These are phyloP conservation scores for Mirza zaza DNA, from an alignment of 2,113 vertebrate genomes.

Conservation along the genomic window DNA sequence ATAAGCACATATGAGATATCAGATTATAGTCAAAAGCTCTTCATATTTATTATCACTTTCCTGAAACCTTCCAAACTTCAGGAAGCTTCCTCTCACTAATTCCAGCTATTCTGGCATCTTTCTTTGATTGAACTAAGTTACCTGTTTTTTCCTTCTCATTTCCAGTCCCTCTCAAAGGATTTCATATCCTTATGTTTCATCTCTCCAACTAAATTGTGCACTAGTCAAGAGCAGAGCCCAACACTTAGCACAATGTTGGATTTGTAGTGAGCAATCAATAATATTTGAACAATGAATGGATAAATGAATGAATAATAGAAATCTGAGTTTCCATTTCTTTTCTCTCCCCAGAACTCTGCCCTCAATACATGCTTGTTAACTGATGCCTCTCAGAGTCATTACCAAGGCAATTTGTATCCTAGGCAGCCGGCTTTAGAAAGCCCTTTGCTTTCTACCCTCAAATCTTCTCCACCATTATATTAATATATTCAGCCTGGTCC, in stretches of 20 bases:
- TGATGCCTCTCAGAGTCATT: conserved; percentile 44
- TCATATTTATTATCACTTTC: neutral
- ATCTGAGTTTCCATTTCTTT: conserved; percentile 50
- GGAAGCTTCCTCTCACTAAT: neutral
- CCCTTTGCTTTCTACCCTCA: conserved; percentile 49
- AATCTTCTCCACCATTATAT: neutral
- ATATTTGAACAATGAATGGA: conserved; percentile 42
- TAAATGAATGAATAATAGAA: conserved; percentile 53
- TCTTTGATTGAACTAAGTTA: neutral
- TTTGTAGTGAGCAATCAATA: conserved; percentile 12
- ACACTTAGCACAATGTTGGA: neutral
- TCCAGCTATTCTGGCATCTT: neutral
- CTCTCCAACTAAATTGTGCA: conserved; percentile 35
- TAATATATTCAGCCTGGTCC: neutral
- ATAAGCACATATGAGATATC: neutral
- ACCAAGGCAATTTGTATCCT: conserved; percentile 55
- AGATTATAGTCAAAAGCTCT: neutral
- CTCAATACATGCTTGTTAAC: conserved; percentile 56
- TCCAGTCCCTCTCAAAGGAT: conserved; percentile 23
- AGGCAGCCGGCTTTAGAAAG: conserved; percentile 44
- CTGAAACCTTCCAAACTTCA: neutral
- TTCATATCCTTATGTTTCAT: conserved; percentile 22
- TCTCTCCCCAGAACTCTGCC: conserved; percentile 32
- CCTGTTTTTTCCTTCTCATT: conserved; percentile 19
- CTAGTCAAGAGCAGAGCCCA: conserved; percentile 7